A percentile compares a stretch with the other conserved stretches of the same genome.
phyloP scores from a whole-genome alignment of 2,888 invertebrate species.

The Hydrotaea cyrtoneurina region DNA sequence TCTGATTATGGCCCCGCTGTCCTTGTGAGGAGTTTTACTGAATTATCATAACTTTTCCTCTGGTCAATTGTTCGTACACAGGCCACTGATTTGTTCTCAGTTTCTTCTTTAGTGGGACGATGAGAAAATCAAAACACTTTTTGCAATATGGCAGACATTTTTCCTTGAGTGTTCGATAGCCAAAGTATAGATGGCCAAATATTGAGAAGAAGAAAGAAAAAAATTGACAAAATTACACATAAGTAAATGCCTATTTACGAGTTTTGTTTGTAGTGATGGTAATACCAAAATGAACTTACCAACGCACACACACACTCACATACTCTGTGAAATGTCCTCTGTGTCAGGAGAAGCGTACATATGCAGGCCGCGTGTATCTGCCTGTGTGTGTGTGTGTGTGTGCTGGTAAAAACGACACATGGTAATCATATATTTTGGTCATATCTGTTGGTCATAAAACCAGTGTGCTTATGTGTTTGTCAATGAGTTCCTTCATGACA shows the following conservation, averaged over 20 bases:
- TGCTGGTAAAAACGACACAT: slow-evolving; percentile 73
- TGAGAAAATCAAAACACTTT: too few species aligned
- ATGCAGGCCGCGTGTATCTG: slow-evolving; percentile 4
- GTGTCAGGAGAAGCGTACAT: background rate
- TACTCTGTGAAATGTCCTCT: background rate
- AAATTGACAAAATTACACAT: slow-evolving; percentile 57
- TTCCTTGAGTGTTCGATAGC: slow-evolving; percentile 3
- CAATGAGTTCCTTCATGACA: slow-evolving; percentile 80
- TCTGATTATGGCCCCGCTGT: too few species aligned
- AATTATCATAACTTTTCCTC: too few species aligned
- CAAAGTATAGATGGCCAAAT: slow-evolving; percentile 2
- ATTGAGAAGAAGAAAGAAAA: slow-evolving; percentile 3
- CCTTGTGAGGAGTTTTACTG: too few species aligned
- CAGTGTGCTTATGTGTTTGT: slow-evolving; percentile 80
- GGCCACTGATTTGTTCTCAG: too few species aligned
- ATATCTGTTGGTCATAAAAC: slow-evolving; percentile 80
- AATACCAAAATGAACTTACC: slow-evolving; percentile 60
- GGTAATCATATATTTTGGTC: slow-evolving; percentile 80
- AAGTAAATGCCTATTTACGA: slow-evolving; percentile 79
- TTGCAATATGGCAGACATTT: too few species aligned
- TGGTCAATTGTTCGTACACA: too few species aligned
- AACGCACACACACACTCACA: slow-evolving; percentile 16
- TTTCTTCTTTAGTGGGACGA: too few species aligned
- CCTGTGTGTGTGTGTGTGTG: slow-evolving; percentile 1
- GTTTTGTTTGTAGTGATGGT: slow-evolving; percentile 59